Percentiles rank a stretch among this genome's conserved stretches.
phyloP scores from a whole-genome alignment of 2,797 vertebrate genomes.

The Danio aesculapii region DNA sequence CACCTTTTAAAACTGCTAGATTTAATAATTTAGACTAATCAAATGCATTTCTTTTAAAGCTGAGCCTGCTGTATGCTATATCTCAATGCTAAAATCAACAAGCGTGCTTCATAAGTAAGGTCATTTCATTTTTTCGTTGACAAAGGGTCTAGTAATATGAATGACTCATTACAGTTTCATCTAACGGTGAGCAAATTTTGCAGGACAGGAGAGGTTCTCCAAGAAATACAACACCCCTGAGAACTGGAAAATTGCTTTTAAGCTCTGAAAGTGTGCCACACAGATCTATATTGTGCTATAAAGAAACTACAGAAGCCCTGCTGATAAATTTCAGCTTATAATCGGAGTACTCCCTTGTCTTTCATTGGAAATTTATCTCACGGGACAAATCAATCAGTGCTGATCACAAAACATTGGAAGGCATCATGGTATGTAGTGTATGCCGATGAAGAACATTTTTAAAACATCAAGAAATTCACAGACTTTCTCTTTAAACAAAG shows the following conservation, averaged over 20 bases:
- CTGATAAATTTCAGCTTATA: background rate
- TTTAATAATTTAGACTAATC: background rate
- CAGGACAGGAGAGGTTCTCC: background rate
- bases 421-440: background rate
- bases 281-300: background rate
- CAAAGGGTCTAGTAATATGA: constrained; percentile 9
- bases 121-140: constrained; percentile 49
- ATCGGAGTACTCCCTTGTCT: constrained; percentile 13
- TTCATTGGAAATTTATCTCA: constrained; percentile 4
- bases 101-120: constrained; percentile 35
- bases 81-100: background rate
- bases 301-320: background rate
- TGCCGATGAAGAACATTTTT: background rate
- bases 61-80: background rate
- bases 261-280: background rate
- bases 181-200: constrained; percentile 13
- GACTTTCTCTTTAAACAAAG: background rate
- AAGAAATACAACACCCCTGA: background rate
- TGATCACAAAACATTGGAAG: background rate
- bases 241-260: background rate
- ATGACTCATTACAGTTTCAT: constrained; percentile 46
- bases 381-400: background rate
- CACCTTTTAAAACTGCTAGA: background rate
- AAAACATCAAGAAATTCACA: background rate
- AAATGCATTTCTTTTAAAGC: background rate